Evolutionary conservation across 2,888 invertebrate species (phyloP), one percentile per base, ranked within the genome.

Genomic region (Neoscelio sp.): DNA sequence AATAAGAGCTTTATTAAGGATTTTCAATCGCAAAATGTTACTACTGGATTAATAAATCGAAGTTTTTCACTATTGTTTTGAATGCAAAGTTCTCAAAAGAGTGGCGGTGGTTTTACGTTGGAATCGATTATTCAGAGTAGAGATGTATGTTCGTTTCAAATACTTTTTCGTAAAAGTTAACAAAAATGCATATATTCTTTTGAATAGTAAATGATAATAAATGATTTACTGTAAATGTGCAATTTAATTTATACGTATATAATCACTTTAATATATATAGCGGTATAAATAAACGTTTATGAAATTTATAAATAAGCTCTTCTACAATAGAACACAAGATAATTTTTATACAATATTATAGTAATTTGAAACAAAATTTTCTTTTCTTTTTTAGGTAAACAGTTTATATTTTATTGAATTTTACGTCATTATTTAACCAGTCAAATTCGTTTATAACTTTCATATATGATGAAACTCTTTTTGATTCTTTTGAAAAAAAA

Each of bases 181-280:
- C 33, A 35, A 38, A 38, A 18, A 50, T 50, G 2, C 54, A 20
- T 20, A 30, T 10, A n/a, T 20, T 38, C 18, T 38, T 28, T 54
- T 54, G n/a, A 54, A 54, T 54, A 54, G 35, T 54, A 54, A 54
- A 35, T 35, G 20, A 17, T 12, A 35, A 38, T 54, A 20, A 54
- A 54, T 20, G 40, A 17, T 23, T 15, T 23, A 23, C 10, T 6
- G 12, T n/a, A 6, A 23, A 17, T 10, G 2, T 46, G 23, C 17
- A 23, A 23, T 23, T 8, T 7, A 46, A 20, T 10, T 10, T n/a
- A 17, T 23, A 12, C 12, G 12, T n/a, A n/a, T n/a, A n/a, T n/a
- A n/a, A n/a, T n/a, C n/a, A n/a, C n/a, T n/a, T n/a, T n/a, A n/a
- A n/a, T n/a, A n/a, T n/a, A n/a, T n/a, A n/a, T n/a, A n/a, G n/a